Base-by-base conservation (phyloP, 2,888 invertebrate species). In the Philhelius pedissequus region DNA sequence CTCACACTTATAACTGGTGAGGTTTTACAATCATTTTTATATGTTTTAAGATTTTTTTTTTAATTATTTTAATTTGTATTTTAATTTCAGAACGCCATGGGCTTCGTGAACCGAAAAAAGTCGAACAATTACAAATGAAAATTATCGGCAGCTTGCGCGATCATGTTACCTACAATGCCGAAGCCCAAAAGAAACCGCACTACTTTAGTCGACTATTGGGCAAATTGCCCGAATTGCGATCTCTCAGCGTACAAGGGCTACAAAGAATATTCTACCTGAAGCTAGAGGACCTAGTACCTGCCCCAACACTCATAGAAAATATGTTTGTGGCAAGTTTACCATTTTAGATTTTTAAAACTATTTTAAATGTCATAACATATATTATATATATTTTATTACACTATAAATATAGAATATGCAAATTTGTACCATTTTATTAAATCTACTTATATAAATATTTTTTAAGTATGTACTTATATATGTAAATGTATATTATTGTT, bases 41-140 rank as follows among this genome's bases (percentile, higher is more conserved):
- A 1, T 20, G 7, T 32, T 20, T 83, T 40, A 7, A 86, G 1
- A 27, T 9, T 18, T 54, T 11, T 30, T 50, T 4, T 32, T 27
- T 9, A 1, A 0, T 52, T 64, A 45, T 69, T n/a, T 22, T 30
- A 52, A 9, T 25, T 64, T 43, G 20, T 30, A 25, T 83, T 25
- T 8, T 3, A n/a, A n/a, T 52, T 87, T 52, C 94, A 98, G 98
- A 98, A 92, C 95, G 98, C 27, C 98, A 98, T 90, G 98, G 98
- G 54, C 92, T 99, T 87, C 96, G 96, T 89, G 98, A 98, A 89
- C 97, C 97, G 0, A 96, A 96, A 90, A 95, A 96, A 88, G 97
- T 99, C 87, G 99, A 99, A 91, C 97, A 97, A 89, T 93, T 99
- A 18, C 98, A 99, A 91, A 98, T 97, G 96, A 98, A 98, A 92